Conservation (phyloP, 2,888 invertebrate genomes). For the Polylopha cassiicola region DNA sequence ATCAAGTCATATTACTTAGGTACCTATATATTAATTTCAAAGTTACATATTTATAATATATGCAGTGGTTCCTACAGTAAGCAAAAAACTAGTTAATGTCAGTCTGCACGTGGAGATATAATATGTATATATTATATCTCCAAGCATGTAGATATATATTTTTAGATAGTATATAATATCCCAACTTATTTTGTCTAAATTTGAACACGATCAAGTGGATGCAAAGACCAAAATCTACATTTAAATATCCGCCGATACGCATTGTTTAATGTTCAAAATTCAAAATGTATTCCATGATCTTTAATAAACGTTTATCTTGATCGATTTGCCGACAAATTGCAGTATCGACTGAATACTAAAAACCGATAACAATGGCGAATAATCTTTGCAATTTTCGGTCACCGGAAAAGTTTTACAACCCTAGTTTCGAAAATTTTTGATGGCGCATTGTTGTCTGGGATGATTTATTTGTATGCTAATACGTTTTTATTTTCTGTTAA, state of each 20-base stretch:
- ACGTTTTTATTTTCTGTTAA: too few species aligned
- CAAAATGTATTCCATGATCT: slow-evolving; percentile 28
- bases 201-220: slow-evolving; percentile 1
- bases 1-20: too few species aligned
- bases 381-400: slow-evolving; percentile 42
- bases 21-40: too few species aligned
- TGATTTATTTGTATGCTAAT: slow-evolving; percentile 17
- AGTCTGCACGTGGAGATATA: too few species aligned
- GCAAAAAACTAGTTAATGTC: too few species aligned
- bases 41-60: too few species aligned
- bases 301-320: slow-evolving; percentile 39
- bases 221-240: slow-evolving; percentile 20
- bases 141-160: too few species aligned
- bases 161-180: too few species aligned
- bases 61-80: too few species aligned
- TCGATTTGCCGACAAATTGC: slow-evolving; percentile 34
- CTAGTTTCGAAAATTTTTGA: slow-evolving; percentile 38
- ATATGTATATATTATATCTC: too few species aligned
- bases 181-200: too few species aligned
- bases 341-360: slow-evolving; percentile 51
- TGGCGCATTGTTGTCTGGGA: slow-evolving; percentile 38
- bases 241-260: slow-evolving; percentile 39
- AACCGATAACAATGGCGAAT: slow-evolving; percentile 41
- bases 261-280: slow-evolving; percentile 12
- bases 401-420: slow-evolving; percentile 37